Percentiles rank a stretch among this genome's conserved stretches.
Conservation (phyloP, 2,113 vertebrate genomes). For the Chascanopsetta lugubris region DNA sequence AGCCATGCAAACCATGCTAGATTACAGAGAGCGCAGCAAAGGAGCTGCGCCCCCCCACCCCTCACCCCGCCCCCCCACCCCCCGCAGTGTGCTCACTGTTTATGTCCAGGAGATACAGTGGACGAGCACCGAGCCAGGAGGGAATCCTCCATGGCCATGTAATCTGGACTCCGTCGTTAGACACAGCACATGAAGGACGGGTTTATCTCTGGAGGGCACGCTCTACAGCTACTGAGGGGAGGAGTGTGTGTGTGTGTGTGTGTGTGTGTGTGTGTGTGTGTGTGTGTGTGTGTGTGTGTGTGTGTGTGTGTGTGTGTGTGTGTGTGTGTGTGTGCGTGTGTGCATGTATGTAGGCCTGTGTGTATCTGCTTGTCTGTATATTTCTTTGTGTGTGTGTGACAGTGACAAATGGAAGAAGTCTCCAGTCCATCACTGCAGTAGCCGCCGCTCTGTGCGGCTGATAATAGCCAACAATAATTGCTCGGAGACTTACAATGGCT, state of each 20-base stretch:
- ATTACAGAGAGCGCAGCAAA: constrained; percentile 62
- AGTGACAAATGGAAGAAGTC: constrained; percentile 60
- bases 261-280: not conserved
- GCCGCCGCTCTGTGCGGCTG: constrained; percentile 52
- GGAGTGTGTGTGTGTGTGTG: not conserved
- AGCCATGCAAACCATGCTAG: constrained; percentile 44
- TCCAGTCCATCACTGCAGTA: constrained; percentile 40
- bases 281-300: too few relatives aligned
- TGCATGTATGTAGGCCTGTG: not conserved
- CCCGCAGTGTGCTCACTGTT: constrained; percentile 56
- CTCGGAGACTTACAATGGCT: constrained; percentile 58
- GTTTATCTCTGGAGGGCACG: constrained; percentile 68
- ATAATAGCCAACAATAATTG: constrained; percentile 69
- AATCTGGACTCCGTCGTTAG: constrained; percentile 65
- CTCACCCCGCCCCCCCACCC: too few relatives aligned
- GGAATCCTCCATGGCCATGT: constrained; percentile 65
- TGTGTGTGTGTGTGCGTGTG: constrained; percentile 13
- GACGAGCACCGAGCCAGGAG: constrained; percentile 44
- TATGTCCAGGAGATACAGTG: constrained; percentile 58
- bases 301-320: too few relatives aligned
- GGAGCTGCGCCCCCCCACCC: constrained; percentile 40
- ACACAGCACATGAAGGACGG: constrained; percentile 66
- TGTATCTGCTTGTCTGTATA: not conserved
- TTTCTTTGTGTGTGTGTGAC: constrained; percentile 39
- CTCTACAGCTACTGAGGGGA: constrained; percentile 30